Percentiles rank a stretch among this genome's conserved stretches.
phyloP scores from a whole-genome alignment of 1,140 invertebrate genomes.

The Scaptomyza montana region DNA sequence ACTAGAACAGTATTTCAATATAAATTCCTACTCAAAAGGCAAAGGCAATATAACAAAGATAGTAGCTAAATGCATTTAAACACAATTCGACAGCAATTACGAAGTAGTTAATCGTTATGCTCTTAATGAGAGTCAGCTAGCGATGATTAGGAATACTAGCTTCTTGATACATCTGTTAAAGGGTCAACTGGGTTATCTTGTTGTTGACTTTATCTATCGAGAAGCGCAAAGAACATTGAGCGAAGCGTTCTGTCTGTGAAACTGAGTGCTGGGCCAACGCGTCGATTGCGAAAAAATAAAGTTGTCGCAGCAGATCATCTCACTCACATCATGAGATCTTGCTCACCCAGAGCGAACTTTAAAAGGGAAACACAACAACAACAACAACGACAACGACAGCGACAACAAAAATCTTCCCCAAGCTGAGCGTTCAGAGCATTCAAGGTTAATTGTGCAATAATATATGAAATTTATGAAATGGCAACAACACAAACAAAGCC shows the following conservation, averaged over 20 bases:
- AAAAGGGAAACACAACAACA: slow-evolving; percentile 46
- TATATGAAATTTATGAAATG: slow-evolving; percentile 73
- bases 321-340: slow-evolving; percentile 9
- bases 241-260: not conserved
- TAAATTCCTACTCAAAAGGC: too few relatives aligned
- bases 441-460: slow-evolving; percentile 78
- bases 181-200: slow-evolving; percentile 11
- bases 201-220: not conserved
- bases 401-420: not conserved
- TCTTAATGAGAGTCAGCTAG: too few relatives aligned
- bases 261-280: slow-evolving; percentile 15
- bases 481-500: slow-evolving; percentile 59
- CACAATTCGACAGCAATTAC: too few relatives aligned
- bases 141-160: too few relatives aligned
- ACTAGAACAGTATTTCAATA: too few relatives aligned
- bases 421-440: slow-evolving; percentile 29
- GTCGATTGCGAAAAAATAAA: slow-evolving; percentile 17
- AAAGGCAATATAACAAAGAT: too few relatives aligned
- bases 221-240: too few relatives aligned
- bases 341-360: slow-evolving; percentile 42
- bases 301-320: not conserved
- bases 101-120: not conserved
- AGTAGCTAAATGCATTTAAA: too few relatives aligned
- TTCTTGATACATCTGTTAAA: not conserved
- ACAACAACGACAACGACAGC: not conserved